Evolutionary conservation across 2,797 vertebrate genomes (phyloP).

Genomic region (Pteropus rufus): DNA sequence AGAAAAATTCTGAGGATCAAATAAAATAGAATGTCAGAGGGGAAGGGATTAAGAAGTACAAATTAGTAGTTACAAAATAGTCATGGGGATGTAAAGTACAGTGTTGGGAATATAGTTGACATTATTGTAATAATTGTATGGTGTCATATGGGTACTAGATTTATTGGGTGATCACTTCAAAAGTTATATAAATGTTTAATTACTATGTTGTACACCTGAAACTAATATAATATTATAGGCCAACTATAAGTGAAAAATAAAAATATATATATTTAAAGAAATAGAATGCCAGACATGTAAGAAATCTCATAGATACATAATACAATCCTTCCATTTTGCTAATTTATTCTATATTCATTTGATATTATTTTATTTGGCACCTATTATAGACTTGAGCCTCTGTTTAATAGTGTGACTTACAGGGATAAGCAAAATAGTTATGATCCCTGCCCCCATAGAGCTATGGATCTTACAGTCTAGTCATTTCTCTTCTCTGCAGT

Average conservation of each 20-base stretch:
- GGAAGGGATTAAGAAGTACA: too few species aligned
- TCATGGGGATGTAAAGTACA: too few species aligned
- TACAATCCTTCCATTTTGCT: background rate
- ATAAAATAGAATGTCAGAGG: background rate
- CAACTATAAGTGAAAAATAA: too few species aligned
- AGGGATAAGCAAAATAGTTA: background rate
- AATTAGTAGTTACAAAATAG: too few species aligned
- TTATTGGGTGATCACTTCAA: too few species aligned
- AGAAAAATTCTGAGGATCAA: background rate
- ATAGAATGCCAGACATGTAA: background rate
- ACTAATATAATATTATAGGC: too few species aligned
- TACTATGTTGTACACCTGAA: too few species aligned
- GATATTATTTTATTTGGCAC: background rate
- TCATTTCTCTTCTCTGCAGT: background rate
- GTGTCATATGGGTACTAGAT: too few species aligned
- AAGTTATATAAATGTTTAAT: too few species aligned
- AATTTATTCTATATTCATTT: conserved; percentile 1
- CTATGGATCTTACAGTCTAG: background rate
- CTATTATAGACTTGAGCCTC: background rate
- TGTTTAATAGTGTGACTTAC: background rate
- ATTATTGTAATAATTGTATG: too few species aligned
- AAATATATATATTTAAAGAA: too few species aligned
- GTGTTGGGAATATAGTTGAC: too few species aligned
- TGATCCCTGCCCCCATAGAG: background rate
- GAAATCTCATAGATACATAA: background rate